Evolutionary conservation across 1,140 invertebrate species (phyloP).

Genomic region (Argopecten irradians): DNA sequence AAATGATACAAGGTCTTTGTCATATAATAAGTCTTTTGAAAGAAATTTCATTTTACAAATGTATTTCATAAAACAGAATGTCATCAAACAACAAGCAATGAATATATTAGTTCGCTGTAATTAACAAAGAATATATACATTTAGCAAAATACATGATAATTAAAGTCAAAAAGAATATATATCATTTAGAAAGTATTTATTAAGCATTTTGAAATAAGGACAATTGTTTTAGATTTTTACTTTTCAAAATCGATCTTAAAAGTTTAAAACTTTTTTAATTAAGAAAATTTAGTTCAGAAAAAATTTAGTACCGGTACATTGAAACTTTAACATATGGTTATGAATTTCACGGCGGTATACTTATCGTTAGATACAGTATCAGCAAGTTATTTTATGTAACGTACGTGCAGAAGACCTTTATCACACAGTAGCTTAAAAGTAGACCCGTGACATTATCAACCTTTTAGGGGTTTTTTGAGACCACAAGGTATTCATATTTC

Average conservation of each 20-base stretch:
- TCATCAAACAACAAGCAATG: too few relatives aligned
- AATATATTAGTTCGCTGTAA: too few relatives aligned
- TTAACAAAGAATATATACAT: too few relatives aligned
- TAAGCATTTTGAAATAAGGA: too few relatives aligned
- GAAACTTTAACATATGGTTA: background rate
- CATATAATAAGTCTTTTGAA: background rate
- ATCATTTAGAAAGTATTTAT: too few relatives aligned
- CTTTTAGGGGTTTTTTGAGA: background rate
- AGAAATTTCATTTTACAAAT: too few relatives aligned
- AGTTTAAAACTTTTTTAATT: too few relatives aligned
- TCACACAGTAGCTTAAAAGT: background rate
- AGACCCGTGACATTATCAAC: background rate
- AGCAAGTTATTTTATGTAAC: background rate
- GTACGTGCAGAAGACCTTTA: background rate
- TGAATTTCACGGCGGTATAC: background rate
- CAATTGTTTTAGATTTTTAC: background rate
- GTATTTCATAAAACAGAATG: too few relatives aligned
- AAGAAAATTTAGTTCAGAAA: too few relatives aligned
- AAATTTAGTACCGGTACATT: background rate
- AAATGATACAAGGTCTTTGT: background rate
- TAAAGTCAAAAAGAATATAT: too few relatives aligned
- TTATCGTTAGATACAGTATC: background rate
- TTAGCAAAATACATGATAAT: too few relatives aligned
- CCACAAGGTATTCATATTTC: conserved; percentile 17
- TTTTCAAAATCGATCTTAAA: background rate